phyloP scores from a whole-genome alignment of 1,140 invertebrate species.

The Drosophila pandora region DNA sequence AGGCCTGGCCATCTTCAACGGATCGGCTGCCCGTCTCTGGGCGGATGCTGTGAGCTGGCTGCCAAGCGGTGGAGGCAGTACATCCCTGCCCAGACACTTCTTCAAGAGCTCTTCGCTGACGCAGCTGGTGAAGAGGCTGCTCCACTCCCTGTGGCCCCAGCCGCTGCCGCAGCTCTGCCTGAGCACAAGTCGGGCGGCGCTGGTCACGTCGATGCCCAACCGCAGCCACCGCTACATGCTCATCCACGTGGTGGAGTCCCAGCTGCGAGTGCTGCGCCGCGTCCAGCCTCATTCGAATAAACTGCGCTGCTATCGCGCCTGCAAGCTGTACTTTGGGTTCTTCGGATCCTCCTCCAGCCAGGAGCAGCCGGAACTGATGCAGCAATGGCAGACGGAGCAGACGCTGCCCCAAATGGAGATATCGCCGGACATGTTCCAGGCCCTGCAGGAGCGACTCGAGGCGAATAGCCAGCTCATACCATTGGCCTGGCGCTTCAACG shows the following conservation, averaged over 20 bases:
- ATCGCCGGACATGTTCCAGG: slow-evolving; percentile 55
- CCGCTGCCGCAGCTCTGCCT: slow-evolving; percentile 27
- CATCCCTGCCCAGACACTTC: slow-evolving; percentile 26
- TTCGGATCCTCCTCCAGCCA: slow-evolving; percentile 7
- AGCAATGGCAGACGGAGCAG: slow-evolving; percentile 50
- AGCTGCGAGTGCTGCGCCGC: slow-evolving; percentile 58
- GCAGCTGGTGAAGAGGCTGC: slow-evolving; percentile 49
- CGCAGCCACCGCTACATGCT: slow-evolving; percentile 56
- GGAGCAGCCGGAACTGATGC: slow-evolving; percentile 7
- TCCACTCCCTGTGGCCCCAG: slow-evolving; percentile 45
- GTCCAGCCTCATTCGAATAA: slow-evolving; percentile 5
- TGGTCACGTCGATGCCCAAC: slow-evolving; percentile 49
- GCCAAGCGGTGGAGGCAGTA: background rate
- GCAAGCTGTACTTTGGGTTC: slow-evolving; percentile 56
- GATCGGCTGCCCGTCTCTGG: slow-evolving; percentile 64
- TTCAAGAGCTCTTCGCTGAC: slow-evolving; percentile 51
- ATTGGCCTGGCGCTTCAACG: slow-evolving; percentile 37
- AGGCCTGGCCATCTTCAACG: slow-evolving; percentile 48
- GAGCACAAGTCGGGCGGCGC: slow-evolving; percentile 42
- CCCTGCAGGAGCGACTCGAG: slow-evolving; percentile 29
- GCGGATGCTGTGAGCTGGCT: slow-evolving; percentile 56
- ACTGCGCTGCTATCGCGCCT: slow-evolving; percentile 41
- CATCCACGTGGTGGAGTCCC: slow-evolving; percentile 64
- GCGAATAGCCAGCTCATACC: slow-evolving; percentile 37
- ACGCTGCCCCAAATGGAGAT: slow-evolving; percentile 57